phyloP scores from a whole-genome alignment of 1,140 invertebrate species.

The Monomorium pharaonis region DNA sequence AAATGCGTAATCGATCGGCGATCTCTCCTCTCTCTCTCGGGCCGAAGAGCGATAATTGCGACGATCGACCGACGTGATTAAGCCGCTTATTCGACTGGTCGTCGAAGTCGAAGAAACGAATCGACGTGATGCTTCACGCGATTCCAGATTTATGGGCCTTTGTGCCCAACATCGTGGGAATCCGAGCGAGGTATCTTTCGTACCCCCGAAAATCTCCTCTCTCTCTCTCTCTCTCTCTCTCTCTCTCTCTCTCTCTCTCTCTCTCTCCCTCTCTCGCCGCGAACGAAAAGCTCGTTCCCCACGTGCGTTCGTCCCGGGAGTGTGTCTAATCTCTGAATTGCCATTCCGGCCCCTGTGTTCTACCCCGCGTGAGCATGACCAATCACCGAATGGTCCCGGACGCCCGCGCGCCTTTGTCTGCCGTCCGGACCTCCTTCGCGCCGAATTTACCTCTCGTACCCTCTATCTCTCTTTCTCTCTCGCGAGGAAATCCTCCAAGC shows the following conservation, averaged over 20 bases:
- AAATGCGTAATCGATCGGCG: neutral
- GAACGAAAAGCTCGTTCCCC: constrained; percentile 6
- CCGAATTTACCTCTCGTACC: constrained; percentile 32
- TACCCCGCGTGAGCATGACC: constrained; percentile 62
- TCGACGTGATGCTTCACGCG: constrained; percentile 38
- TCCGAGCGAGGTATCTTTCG: constrained; percentile 52
- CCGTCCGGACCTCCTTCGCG: constrained; percentile 31
- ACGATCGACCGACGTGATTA: constrained; percentile 19
- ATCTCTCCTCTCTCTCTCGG: too few species aligned
- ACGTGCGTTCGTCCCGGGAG: neutral
- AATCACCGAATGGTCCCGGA: constrained; percentile 62
- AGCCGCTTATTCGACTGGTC: constrained; percentile 46
- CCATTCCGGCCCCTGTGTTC: constrained; percentile 49
- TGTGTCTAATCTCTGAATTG: constrained; percentile 71
- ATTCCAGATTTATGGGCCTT: constrained; percentile 63
- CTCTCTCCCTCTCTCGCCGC: neutral
- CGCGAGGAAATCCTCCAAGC: neutral
- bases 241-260: too few species aligned
- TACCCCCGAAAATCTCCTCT: constrained; percentile 32
- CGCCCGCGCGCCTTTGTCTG: constrained; percentile 47
- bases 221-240: too few species aligned
- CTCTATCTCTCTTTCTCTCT: neutral
- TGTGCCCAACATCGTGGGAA: constrained; percentile 64
- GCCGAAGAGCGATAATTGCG: too few species aligned
- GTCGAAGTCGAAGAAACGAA: constrained; percentile 25